Base-by-base conservation (phyloP, 2,113 vertebrate species). In the Proteles cristata region DNA sequence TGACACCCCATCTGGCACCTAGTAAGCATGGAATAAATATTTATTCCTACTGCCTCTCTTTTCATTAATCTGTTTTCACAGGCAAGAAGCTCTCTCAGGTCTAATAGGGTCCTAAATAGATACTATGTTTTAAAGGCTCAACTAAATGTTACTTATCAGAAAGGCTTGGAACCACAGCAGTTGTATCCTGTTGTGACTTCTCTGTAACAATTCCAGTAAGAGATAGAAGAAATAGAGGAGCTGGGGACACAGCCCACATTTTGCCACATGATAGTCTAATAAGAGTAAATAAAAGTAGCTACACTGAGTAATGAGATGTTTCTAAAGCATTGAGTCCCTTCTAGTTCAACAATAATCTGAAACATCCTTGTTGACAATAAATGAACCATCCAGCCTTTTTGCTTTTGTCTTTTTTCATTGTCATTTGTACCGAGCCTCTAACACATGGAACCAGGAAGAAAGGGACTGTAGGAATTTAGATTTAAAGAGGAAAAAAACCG, bases 351-450 rank as follows among this genome's bases (percentile, higher is more conserved):
- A 71, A 1, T 82, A 65, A 92, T 71, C 53, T 10, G 25, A 91
- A 92, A 69, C 68, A 92, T 74, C 31, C 26, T 68, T 92, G 86
- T 43, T 86, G 94, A 86, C 82, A 95, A 35, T 88, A 91, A 95
- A 86, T 0, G 12, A 88, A 74, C 74, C 35, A 76, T 68, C 26
- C 48, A 92, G 73, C 9, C 68, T 83, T 90, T 88, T 31, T 33
- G 39, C 23, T 61, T 50, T 33, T 7, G 66, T 65, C 68, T n/a
- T 63, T 31, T 16, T 43, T 65, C 17, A 11, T 25, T 85, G 19
- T 33, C 14, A 43, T 92, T 73, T 81, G 45, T 83, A 15, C 79
- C 50, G 35, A 74, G 58, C 35, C 81, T 89, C 86, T 88, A 76
- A 88, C 73, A 71, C 15, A 48, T 10, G 39, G 80, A 81, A 88